Conservation (phyloP, 2,888 invertebrate genomes). For the Polietes domitor region DNA sequence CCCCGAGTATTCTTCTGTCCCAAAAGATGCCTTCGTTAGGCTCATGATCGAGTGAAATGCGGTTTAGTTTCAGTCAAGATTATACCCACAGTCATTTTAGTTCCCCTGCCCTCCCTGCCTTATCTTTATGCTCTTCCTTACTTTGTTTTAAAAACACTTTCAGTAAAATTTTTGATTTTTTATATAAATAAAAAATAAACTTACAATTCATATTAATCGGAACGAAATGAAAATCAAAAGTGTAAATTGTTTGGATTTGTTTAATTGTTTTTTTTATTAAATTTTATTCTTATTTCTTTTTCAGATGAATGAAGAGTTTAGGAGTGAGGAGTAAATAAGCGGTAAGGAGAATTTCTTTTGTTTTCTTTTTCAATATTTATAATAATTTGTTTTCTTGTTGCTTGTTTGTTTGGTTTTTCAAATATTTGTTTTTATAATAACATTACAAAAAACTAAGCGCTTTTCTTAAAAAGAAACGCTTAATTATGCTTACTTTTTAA, state of each 20-base stretch:
- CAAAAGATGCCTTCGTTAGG: too few relatives aligned
- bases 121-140: not conserved
- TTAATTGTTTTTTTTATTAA: constrained; percentile 50
- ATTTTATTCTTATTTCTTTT: constrained; percentile 49
- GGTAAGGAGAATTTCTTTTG: constrained; percentile 49
- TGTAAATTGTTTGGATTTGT: constrained; percentile 15
- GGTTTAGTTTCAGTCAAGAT: not conserved
- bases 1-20: too few relatives aligned
- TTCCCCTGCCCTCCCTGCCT: not conserved
- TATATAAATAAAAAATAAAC: constrained; percentile 4
- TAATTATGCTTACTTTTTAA: constrained; percentile 61
- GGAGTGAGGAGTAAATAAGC: constrained; percentile 42
- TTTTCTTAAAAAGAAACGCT: constrained; percentile 63
- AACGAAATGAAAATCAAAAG: constrained; percentile 16
- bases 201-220: constrained; percentile 2
- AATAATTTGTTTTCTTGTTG: constrained; percentile 34
- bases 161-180: not conserved
- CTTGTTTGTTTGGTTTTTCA: constrained; percentile 36
- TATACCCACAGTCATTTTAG: not conserved
- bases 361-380: constrained; percentile 47
- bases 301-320: constrained; percentile 47
- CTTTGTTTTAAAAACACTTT: constrained; percentile 13
- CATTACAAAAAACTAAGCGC: constrained; percentile 61
- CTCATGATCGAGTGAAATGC: not conserved
- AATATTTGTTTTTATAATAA: constrained; percentile 55